Percentiles rank a stretch among this genome's conserved stretches.
These are phyloP conservation scores for Hesperophylax magnus DNA, from an alignment of 1,140 invertebrate species.

Conservation along the genomic window DNA sequence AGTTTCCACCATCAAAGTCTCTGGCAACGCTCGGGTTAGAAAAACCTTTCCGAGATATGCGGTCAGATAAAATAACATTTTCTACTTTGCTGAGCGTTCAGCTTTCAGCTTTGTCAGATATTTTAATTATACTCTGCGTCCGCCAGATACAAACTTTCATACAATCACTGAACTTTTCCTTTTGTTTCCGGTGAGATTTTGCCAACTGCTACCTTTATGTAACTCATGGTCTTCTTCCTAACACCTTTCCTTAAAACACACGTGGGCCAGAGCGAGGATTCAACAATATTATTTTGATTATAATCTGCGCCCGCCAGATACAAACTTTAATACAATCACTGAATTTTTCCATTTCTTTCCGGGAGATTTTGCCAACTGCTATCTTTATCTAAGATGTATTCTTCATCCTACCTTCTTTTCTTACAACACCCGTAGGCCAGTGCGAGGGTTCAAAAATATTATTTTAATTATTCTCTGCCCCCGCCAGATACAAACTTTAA, in stretches of 20 bases:
- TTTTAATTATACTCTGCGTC: slow-evolving; percentile 21
- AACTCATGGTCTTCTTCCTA: neutral
- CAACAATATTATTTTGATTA: no score
- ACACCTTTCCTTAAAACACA: no score
- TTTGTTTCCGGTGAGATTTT: neutral
- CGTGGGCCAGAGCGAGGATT: no score
- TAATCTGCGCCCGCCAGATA: neutral
- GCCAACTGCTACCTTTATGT: neutral
- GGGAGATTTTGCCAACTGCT: neutral
- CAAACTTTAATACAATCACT: slow-evolving; percentile 30
- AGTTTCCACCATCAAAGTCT: slow-evolving; percentile 29
- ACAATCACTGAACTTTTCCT: slow-evolving; percentile 18
- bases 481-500: slow-evolving; percentile 19
- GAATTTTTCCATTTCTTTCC: neutral
- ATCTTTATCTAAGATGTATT: neutral
- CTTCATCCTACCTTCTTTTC: no score
- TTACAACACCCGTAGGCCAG: no score
- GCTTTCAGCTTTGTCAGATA: slow-evolving; percentile 27
- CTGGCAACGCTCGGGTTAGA: slow-evolving; percentile 18
- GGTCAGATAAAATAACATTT: slow-evolving; percentile 41
- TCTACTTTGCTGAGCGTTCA: neutral
- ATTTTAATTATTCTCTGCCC: neutral
- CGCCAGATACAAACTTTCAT: slow-evolving; percentile 25
- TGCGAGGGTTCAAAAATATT: no score
- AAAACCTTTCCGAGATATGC: slow-evolving; percentile 27